Percentiles rank a stretch among this genome's conserved stretches.
Conservation (phyloP, 2,888 invertebrate genomes). For the Xylocampa areola region DNA sequence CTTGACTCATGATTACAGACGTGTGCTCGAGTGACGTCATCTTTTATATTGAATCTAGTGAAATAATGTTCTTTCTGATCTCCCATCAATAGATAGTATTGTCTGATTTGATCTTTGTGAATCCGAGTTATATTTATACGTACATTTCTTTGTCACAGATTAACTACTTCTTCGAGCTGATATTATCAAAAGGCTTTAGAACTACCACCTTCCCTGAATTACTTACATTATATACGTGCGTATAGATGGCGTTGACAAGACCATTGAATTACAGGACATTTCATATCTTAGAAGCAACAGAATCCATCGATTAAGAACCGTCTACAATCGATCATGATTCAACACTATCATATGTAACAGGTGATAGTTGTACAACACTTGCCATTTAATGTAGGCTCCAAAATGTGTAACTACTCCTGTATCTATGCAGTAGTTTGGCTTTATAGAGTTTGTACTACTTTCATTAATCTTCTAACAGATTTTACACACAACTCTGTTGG, state of each 20-base stretch:
- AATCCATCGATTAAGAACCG: conserved; percentile 23
- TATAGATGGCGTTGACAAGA: conserved; percentile 3
- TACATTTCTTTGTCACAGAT: too few relatives aligned
- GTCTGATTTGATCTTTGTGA: background rate
- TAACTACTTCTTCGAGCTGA: too few relatives aligned
- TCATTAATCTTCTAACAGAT: too few relatives aligned
- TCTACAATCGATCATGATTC: conserved; percentile 16
- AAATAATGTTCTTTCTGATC: background rate
- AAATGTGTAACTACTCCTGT: background rate
- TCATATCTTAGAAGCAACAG: conserved; percentile 7
- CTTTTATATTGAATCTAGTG: conserved; percentile 13
- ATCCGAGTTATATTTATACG: too few relatives aligned
- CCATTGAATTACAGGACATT: conserved; percentile 3
- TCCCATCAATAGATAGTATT: conserved; percentile 6
- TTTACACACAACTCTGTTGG: too few relatives aligned
- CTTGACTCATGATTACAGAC: conserved; percentile 15
- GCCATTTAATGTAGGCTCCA: background rate
- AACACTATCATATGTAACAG: conserved; percentile 7
- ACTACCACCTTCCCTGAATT: too few relatives aligned
- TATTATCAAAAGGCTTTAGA: too few relatives aligned
- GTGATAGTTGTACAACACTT: conserved; percentile 7
- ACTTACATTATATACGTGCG: background rate
- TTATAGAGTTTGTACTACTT: too few relatives aligned
- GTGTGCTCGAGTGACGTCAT: background rate
- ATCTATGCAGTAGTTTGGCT: too few relatives aligned